A percentile compares a stretch with the other conserved stretches of the same genome.
phyloP scores from a whole-genome alignment of 1,140 invertebrate genomes.

The Temnothorax nylanderi region DNA sequence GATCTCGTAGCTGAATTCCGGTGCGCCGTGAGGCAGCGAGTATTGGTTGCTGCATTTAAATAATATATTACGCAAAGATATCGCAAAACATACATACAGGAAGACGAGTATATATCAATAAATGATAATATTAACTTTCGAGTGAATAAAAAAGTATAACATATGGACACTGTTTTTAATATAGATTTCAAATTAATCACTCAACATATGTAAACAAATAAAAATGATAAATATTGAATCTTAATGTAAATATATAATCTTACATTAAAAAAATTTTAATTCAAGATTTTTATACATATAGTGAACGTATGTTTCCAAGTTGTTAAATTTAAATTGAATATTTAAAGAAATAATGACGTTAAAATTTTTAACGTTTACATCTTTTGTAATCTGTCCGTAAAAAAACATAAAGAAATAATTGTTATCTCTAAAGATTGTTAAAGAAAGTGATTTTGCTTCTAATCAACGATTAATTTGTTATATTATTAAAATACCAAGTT shows the following conservation, averaged over 20 bases:
- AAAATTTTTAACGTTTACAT: not conserved
- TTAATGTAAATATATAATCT: not conserved
- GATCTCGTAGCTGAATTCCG: slow-evolving; percentile 33
- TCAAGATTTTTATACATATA: not conserved
- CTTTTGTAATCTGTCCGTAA: not conserved
- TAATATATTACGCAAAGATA: slow-evolving; percentile 29
- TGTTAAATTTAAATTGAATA: not conserved
- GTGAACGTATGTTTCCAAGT: not conserved
- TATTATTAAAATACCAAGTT: not conserved
- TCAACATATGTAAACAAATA: not conserved
- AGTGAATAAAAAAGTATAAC: not conserved
- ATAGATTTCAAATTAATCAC: not conserved
- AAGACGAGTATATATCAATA: not conserved
- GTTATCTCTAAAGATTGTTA: not conserved
- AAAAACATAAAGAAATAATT: not conserved
- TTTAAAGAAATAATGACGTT: not conserved
- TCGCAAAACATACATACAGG: not conserved
- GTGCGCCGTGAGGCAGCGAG: not conserved
- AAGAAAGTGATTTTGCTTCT: not conserved
- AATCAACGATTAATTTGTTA: not conserved
- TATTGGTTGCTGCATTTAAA: not conserved
- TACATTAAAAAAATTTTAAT: not conserved
- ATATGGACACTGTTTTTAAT: not conserved
- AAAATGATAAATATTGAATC: not conserved
- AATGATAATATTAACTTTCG: not conserved